These are phyloP conservation scores for Pseudoips prasinana DNA, from an alignment of 2,888 invertebrate genomes.

Conservation along the genomic window DNA sequence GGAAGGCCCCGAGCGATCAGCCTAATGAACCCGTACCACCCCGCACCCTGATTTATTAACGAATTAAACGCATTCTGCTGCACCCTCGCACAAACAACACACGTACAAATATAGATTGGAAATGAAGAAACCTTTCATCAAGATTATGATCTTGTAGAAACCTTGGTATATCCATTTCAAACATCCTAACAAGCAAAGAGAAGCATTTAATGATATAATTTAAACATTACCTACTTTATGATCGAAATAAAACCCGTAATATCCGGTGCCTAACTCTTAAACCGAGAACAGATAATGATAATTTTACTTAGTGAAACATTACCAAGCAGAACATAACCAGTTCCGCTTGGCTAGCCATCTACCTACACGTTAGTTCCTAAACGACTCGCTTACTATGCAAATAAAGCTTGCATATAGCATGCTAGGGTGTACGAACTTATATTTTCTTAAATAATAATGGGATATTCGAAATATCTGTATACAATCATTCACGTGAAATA, in stretches of 20 bases:
- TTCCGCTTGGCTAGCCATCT: constrained; percentile 47
- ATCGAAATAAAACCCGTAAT: neutral
- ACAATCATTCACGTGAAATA: constrained; percentile 23
- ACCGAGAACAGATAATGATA: constrained; percentile 24
- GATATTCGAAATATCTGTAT: constrained; percentile 22
- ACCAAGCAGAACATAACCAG: constrained; percentile 43
- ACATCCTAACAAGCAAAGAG: constrained; percentile 8
- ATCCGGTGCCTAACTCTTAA: no score
- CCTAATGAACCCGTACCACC: constrained; percentile 78
- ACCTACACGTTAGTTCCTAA: constrained; percentile 55
- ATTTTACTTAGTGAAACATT: constrained; percentile 41
- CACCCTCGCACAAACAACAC: constrained; percentile 65
- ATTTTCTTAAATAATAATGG: constrained; percentile 34
- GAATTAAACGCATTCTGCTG: constrained; percentile 80
- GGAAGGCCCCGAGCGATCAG: constrained; percentile 76
- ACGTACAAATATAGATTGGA: constrained; percentile 20
- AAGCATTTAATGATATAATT: constrained; percentile 11
- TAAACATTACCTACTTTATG: neutral
- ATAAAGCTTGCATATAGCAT: constrained; percentile 49
- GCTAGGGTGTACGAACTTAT: constrained; percentile 39
- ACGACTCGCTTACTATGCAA: constrained; percentile 59
- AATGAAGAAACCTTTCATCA: constrained; percentile 19
- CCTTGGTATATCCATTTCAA: constrained; percentile 18
- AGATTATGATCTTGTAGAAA: constrained; percentile 9
- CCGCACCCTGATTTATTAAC: constrained; percentile 80